Percentiles rank a stretch among this genome's conserved stretches.
phyloP scores from a whole-genome alignment of 2,797 vertebrate species.

The Varecia variegata region DNA sequence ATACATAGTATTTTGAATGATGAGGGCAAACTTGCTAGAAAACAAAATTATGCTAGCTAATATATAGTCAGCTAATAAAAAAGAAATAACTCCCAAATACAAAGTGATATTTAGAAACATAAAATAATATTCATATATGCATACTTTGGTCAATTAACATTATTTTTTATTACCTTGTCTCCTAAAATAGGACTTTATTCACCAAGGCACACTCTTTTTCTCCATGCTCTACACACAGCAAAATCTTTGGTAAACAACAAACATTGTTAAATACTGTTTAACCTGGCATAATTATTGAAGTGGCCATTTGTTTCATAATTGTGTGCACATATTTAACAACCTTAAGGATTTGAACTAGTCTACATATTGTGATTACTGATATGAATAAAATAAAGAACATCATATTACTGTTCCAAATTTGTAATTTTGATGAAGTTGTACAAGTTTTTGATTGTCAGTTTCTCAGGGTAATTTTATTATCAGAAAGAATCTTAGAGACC shows the following conservation, averaged over 20 bases:
- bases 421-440: background rate
- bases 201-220: background rate
- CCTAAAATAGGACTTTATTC: background rate
- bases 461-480: background rate
- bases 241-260: background rate
- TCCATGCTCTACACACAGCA: background rate
- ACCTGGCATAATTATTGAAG: background rate
- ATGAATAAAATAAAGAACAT: background rate
- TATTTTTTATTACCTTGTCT: background rate
- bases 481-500: background rate
- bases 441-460: background rate
- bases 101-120: background rate
- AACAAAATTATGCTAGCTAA: constrained; percentile 64
- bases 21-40: constrained; percentile 56
- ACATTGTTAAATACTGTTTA: background rate
- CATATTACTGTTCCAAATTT: background rate
- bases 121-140: background rate
- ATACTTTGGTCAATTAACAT: background rate
- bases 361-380: background rate
- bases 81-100: background rate
- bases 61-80: constrained; percentile 63
- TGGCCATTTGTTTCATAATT: background rate
- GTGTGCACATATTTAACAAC: background rate
- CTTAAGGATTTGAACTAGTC: background rate
- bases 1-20: constrained; percentile 58